Evolutionary conservation across 2,888 invertebrate genomes (phyloP).

Genomic region (Quadroppia sp.): DNA sequence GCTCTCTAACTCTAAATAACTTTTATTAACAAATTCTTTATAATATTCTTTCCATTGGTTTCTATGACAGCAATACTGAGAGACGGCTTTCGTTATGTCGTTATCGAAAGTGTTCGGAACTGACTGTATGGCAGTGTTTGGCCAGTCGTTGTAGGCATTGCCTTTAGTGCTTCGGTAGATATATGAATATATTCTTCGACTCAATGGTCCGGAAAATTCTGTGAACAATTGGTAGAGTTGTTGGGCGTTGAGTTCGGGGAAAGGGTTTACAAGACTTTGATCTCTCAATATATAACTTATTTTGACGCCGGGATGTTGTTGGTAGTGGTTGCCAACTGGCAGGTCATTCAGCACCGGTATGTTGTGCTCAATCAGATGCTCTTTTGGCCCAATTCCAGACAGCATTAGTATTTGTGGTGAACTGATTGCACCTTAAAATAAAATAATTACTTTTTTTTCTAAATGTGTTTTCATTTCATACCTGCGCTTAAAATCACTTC

Average conservation of each 20-base stretch:
- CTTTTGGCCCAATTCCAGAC: neutral
- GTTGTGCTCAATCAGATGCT: neutral
- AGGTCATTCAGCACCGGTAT: neutral
- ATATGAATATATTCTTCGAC: neutral
- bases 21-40: neutral
- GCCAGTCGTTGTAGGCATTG: neutral
- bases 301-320: neutral
- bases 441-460: neutral
- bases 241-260: neutral
- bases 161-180: neutral
- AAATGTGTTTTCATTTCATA: neutral
- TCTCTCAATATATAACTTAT: neutral
- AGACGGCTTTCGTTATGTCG: neutral
- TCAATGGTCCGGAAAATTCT: neutral
- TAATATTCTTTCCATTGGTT: constrained; percentile 1
- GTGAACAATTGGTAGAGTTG: neutral
- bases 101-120: neutral
- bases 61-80: neutral
- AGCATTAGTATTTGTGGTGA: neutral
- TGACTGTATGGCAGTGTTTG: neutral
- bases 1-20: neutral
- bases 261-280: neutral
- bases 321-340: neutral
- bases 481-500: constrained; percentile 38
- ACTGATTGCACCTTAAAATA: neutral